A percentile compares a stretch with the other conserved stretches of the same genome.
Conservation (phyloP, 1,140 invertebrate species). For the Apolygus lucorum region DNA sequence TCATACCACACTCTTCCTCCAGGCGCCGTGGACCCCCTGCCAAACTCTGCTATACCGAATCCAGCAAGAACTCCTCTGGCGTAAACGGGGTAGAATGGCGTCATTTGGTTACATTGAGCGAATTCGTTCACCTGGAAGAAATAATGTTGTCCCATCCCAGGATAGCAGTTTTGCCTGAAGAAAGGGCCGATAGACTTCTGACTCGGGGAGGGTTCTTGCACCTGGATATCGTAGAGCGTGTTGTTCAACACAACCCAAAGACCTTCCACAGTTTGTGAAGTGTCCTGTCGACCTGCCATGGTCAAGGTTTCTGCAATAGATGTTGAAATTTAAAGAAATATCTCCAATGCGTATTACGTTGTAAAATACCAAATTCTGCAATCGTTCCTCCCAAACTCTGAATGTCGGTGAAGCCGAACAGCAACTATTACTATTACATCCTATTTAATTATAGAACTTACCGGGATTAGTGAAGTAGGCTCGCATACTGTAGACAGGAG, state of each 20-base stretch:
- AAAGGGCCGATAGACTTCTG: constrained; percentile 7
- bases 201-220: constrained; percentile 3
- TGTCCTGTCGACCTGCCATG: constrained; percentile 8
- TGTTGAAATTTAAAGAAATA: too few relatives aligned
- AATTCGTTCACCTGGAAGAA: constrained; percentile 10
- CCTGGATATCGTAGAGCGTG: neutral
- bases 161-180: constrained; percentile 20
- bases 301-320: constrained; percentile 16
- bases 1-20: neutral
- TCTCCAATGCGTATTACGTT: too few relatives aligned
- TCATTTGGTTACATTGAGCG: constrained; percentile 11
- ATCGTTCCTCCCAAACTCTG: too few relatives aligned
- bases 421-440: too few relatives aligned
- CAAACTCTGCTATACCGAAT: constrained; percentile 23
- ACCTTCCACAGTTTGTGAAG: constrained; percentile 15
- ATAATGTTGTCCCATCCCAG: constrained; percentile 24
- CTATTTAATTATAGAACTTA: neutral
- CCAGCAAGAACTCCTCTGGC: constrained; percentile 19
- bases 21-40: constrained; percentile 1
- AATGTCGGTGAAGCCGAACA: too few relatives aligned
- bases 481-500: constrained; percentile 16
- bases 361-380: too few relatives aligned
- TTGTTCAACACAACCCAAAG: constrained; percentile 19
- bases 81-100: constrained; percentile 20
- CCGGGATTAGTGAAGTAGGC: constrained; percentile 26